These are phyloP conservation scores for Lophura nycthemera DNA, from an alignment of 2,113 vertebrate genomes.

Conservation along the genomic window DNA sequence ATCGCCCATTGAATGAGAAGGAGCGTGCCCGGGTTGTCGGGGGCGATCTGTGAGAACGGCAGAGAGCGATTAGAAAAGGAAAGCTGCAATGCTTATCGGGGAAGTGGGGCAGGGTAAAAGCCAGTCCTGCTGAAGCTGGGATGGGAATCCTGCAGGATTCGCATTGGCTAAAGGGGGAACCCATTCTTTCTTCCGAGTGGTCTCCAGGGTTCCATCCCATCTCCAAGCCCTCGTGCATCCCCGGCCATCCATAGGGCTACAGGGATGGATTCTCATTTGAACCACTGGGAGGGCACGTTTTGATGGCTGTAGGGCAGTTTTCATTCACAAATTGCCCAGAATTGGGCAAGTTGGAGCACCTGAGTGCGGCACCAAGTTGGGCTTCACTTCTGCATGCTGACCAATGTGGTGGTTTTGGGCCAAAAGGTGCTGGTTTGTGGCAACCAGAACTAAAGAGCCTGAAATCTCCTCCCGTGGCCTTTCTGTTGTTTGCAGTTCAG, in stretches of 20 bases:
- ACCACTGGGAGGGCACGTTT: not conserved
- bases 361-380: no score
- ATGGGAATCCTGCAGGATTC: not conserved
- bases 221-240: not conserved
- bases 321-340: not conserved
- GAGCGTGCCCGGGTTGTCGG: no score
- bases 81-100: rapidly evolving
- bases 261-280: not conserved
- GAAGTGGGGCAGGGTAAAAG: not conserved
- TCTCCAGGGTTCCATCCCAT: not conserved
- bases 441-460: not conserved
- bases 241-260: not conserved
- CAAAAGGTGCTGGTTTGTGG: no score
- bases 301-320: not conserved
- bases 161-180: not conserved
- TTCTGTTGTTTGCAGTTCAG: not conserved
- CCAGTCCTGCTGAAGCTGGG: not conserved
- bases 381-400: not conserved
- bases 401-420: not conserved
- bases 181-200: no score
- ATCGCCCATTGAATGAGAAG: not conserved
- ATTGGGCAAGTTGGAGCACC: not conserved
- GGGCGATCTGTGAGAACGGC: rapidly evolving
- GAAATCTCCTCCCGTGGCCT: not conserved
- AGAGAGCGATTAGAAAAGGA: not conserved